Evolutionary conservation across 2,113 vertebrate genomes (phyloP).

Genomic region (Syngnathus scovelli): DNA sequence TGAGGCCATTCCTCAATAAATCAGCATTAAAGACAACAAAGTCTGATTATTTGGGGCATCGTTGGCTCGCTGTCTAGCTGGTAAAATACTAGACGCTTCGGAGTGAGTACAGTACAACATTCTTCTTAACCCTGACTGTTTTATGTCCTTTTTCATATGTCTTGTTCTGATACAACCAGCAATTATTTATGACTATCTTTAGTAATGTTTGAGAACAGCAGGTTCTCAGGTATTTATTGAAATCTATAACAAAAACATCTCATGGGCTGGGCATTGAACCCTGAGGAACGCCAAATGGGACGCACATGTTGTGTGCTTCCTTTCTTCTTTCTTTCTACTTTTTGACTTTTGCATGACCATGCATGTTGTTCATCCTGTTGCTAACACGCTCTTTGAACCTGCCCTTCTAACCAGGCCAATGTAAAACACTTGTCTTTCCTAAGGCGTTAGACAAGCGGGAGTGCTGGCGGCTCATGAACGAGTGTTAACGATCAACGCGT

Average conservation of each 20-base stretch:
- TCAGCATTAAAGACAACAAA: too few relatives aligned
- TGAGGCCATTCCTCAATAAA: too few relatives aligned
- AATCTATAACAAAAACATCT: not conserved
- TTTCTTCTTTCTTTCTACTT: not conserved
- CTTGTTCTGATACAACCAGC: too few relatives aligned
- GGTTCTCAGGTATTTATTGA: not conserved
- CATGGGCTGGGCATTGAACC: not conserved
- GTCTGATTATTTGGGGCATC: too few relatives aligned
- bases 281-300: not conserved
- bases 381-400: slow-evolving; percentile 51
- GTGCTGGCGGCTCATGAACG: slow-evolving; percentile 54
- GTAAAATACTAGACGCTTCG: too few relatives aligned
- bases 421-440: slow-evolving; percentile 64
- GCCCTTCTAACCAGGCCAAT: slow-evolving; percentile 59
- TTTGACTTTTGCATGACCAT: slow-evolving; percentile 6
- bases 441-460: slow-evolving; percentile 48
- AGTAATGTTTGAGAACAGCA: too few relatives aligned
- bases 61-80: too few relatives aligned
- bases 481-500: slow-evolving; percentile 62
- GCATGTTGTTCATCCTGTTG: slow-evolving; percentile 28
- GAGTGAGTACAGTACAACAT: too few relatives aligned
- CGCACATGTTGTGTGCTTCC: not conserved
- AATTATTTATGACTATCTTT: too few relatives aligned
- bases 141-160: too few relatives aligned
- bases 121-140: too few relatives aligned